These are phyloP conservation scores for Paralinhomoeus sp. DNA, from an alignment of 2,888 invertebrate genomes.

Conservation along the genomic window DNA sequence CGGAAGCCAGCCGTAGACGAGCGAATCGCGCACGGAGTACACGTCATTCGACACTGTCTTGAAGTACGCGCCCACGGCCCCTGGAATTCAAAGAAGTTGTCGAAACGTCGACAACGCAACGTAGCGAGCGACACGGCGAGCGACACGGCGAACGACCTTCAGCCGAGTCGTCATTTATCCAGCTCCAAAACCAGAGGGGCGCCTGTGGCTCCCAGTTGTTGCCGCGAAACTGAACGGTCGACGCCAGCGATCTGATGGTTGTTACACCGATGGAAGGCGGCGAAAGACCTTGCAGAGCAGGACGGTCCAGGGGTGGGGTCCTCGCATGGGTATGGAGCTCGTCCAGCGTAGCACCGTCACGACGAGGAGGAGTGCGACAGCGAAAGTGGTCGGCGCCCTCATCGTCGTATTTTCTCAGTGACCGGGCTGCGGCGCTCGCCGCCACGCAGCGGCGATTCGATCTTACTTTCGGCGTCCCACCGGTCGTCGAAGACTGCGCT, in stretches of 20 bases:
- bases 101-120: not conserved
- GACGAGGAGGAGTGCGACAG: not conserved
- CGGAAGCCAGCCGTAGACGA: slow-evolving; percentile 14
- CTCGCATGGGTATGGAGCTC: slow-evolving; percentile 9
- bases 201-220: slow-evolving; percentile 13
- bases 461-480: too few species aligned
- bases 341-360: not conserved
- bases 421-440: too few species aligned
- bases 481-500: too few species aligned
- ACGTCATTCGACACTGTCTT: slow-evolving; percentile 18
- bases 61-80: slow-evolving; percentile 17
- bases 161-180: slow-evolving; percentile 10
- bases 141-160: not conserved
- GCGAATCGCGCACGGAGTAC: slow-evolving; percentile 16
- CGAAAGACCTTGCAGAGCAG: slow-evolving; percentile 22
- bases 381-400: too few species aligned
- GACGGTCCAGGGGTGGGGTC: slow-evolving; percentile 17
- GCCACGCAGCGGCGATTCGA: too few species aligned
- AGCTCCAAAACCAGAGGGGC: slow-evolving; percentile 14
- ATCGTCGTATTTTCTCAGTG: too few species aligned
- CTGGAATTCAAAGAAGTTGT: slow-evolving; percentile 8
- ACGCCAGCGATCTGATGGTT: too few species aligned
- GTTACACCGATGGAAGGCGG: too few species aligned
- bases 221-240: slow-evolving; percentile 8
- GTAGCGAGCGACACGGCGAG: not conserved